phyloP scores from a whole-genome alignment of 1,140 invertebrate species.

The Drosophila mauritiana region DNA sequence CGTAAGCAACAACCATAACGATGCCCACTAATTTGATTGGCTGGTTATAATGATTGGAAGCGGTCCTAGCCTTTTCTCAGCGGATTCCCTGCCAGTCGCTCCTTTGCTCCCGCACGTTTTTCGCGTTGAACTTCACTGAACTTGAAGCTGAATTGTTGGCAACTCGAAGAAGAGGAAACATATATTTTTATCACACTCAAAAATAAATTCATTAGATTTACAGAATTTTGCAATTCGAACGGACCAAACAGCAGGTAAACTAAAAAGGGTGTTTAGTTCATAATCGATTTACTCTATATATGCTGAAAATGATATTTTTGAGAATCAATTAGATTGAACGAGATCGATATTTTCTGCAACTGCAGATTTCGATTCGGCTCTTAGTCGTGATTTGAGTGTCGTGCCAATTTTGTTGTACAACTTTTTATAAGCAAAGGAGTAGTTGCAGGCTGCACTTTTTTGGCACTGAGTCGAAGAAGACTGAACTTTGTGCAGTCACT shows the following conservation, averaged over 20 bases:
- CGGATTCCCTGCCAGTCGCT: conserved; percentile 35
- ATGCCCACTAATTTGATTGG: conserved; percentile 69
- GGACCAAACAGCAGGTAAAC: too few relatives aligned
- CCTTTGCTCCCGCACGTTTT: conserved; percentile 79
- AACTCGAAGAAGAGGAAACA: conserved; percentile 26
- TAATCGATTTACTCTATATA: not conserved
- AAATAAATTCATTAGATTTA: conserved; percentile 2
- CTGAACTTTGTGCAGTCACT: conserved; percentile 78
- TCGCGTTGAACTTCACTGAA: conserved; percentile 81
- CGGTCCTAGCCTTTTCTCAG: conserved; percentile 24
- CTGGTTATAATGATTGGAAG: conserved; percentile 68
- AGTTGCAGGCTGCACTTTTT: conserved; percentile 42
- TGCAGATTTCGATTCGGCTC: conserved; percentile 21
- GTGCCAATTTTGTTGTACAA: conserved; percentile 72
- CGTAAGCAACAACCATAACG: conserved; percentile 23
- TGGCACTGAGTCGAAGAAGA: conserved; percentile 31
- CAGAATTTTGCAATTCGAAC: not conserved
- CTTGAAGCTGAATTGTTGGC: conserved; percentile 69
- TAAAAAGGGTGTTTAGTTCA: too few relatives aligned
- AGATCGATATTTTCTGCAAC: conserved; percentile 1
- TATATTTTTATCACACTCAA: conserved; percentile 22
- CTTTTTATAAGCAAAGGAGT: conserved; percentile 55
- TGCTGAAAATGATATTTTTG: not conserved
- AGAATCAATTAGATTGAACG: not conserved
- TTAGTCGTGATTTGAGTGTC: conserved; percentile 80